Evolutionary conservation across 1,140 invertebrate genomes (phyloP), one percentile per base, ranked within the genome.

Genomic region (Chelonus insularis): DNA sequence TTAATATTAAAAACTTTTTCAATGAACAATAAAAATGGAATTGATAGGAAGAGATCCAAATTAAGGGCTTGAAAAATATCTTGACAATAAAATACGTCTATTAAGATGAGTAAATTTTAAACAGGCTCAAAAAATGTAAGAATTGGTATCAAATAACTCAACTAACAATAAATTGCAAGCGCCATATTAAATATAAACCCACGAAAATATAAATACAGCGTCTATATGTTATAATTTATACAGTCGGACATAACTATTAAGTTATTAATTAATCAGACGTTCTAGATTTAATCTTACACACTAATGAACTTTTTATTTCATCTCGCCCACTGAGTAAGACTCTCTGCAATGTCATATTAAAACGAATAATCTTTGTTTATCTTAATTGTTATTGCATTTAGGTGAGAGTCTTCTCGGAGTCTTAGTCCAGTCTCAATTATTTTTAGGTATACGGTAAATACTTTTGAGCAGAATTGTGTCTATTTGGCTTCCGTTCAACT

Each of bases 241-340:
- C 51, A 60, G 52, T 56, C 54, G 34, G 57, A 54, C 43, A 60
- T 50, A 45, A 57, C 58, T 43, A 45, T 55, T 48, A 37, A 50
- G 48, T 65, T 47, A 65, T 65, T 47, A 67, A 68, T 72, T 66
- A 69, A 62, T 68, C 64, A 71, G 65, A 65, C 60, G 64, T 20
- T 34, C 12, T 47, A 58, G 69, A 65, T 68, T 74, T 80, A 81
- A 62, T 34, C 78, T 80, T 80, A 80, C 60, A 63, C 37, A 34
- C 72, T 81, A 80, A 61, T 62, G 68, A 71, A 68, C 76, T 29
- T 29, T n/a, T 78, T 80, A 72, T 70, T 74, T 72, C 59, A 74
- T 76, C 79, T 81, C 79, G 78, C 77, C 79, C 79, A 74, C 79
- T 78, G 75, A 81, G 74, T 63, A 62, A 68, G 74, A 69, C 71